A percentile compares a stretch with the other conserved stretches of the same genome.
Conservation (phyloP, 2,888 invertebrate genomes). For the Ametastegia equiseti region DNA sequence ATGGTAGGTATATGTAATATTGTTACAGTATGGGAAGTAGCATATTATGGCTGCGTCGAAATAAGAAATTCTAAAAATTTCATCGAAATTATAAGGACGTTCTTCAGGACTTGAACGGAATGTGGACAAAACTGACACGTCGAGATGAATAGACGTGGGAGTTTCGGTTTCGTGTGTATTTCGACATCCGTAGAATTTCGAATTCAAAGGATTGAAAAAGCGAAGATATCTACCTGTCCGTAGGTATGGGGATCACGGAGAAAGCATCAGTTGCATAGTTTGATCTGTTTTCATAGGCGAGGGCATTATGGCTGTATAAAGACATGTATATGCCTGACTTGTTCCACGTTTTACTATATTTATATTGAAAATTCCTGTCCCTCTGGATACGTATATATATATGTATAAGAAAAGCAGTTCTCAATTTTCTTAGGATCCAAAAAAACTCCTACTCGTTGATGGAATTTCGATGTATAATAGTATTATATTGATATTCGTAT, state of each 20-base stretch:
- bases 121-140: neutral
- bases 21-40: too few species aligned
- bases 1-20: too few species aligned
- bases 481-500: neutral
- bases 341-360: neutral
- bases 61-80: too few species aligned
- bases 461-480: neutral
- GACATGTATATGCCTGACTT: neutral
- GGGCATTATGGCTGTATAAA: neutral
- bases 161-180: neutral
- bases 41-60: too few species aligned
- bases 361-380: conserved; percentile 12
- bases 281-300: conserved; percentile 42
- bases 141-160: neutral
- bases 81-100: too few species aligned
- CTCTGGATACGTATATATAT: neutral
- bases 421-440: neutral
- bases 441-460: neutral
- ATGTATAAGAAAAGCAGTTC: neutral
- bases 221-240: conserved; percentile 2
- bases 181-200: neutral
- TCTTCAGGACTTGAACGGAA: neutral
- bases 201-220: neutral
- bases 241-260: neutral
- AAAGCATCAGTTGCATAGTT: neutral